phyloP scores from a whole-genome alignment of 2,797 vertebrate genomes.

The Acridotheres tristis region DNA sequence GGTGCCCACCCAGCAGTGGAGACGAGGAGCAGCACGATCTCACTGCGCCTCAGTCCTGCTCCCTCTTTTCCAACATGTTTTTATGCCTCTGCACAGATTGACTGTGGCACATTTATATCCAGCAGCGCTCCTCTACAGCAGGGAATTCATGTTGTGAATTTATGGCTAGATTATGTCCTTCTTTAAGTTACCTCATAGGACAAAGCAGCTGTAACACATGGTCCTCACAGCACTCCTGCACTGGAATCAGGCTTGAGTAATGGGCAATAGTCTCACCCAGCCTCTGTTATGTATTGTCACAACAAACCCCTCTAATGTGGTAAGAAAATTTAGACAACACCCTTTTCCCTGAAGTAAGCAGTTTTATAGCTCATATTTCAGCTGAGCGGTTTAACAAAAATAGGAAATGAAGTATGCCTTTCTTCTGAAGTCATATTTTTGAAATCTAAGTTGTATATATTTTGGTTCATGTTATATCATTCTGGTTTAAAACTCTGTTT shows the following conservation, averaged over 20 bases:
- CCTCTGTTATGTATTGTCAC: background rate
- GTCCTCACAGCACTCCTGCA: background rate
- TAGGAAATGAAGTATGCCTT: background rate
- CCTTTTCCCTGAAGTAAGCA: background rate
- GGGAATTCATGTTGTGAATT: slow-evolving; percentile 20
- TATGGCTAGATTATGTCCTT: slow-evolving; percentile 17
- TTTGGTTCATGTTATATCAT: background rate
- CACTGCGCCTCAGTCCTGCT: background rate
- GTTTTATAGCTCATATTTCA: background rate
- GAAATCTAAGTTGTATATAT: background rate
- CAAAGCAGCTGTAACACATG: slow-evolving; percentile 30
- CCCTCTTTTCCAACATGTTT: background rate
- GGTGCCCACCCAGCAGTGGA: fast-evolving
- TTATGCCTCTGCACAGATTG: background rate
- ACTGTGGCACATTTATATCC: slow-evolving; percentile 9
- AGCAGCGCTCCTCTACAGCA: slow-evolving; percentile 19
- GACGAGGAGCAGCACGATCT: fast-evolving
- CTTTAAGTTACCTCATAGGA: slow-evolving; percentile 3
- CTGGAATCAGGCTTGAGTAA: background rate
- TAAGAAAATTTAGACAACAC: background rate
- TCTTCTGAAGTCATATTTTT: background rate
- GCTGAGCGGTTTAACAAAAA: background rate
- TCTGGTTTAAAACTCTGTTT: background rate
- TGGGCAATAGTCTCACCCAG: background rate
- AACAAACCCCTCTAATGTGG: background rate